Conservation (phyloP, 2,113 vertebrate genomes). For the Nothocercus julius region DNA sequence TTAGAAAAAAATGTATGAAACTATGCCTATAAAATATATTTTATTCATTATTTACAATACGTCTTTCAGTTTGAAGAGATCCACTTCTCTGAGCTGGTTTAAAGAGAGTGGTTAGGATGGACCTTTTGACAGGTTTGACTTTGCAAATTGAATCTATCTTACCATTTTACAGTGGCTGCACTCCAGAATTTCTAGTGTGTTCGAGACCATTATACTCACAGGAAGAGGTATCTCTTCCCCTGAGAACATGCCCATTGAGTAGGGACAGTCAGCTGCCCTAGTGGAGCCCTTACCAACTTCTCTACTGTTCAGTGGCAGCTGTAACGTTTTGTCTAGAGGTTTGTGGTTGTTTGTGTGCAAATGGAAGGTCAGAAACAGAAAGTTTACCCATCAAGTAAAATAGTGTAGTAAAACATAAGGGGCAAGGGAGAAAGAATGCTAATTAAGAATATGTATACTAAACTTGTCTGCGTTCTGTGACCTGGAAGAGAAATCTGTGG, state of each 20-base stretch:
- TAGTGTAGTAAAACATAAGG: not conserved
- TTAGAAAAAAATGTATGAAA: not conserved
- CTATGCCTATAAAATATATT: not conserved
- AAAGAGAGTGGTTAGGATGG: not conserved
- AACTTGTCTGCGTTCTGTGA: not conserved
- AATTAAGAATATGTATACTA: not conserved
- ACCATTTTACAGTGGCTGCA: not conserved
- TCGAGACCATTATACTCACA: not conserved
- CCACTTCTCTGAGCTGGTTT: not conserved
- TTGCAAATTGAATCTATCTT: not conserved
- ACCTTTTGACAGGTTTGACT: not conserved
- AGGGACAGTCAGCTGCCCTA: not conserved
- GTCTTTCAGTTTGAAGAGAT: not conserved
- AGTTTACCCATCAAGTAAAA: not conserved
- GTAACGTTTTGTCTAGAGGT: not conserved
- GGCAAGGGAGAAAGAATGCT: not conserved
- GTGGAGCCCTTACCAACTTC: not conserved
- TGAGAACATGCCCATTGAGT: not conserved
- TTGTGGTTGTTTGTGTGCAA: not conserved
- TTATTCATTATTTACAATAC: not conserved
- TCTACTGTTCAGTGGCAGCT: not conserved
- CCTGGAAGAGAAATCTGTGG: not conserved
- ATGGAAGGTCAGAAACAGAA: not conserved
- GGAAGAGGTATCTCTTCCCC: not conserved
- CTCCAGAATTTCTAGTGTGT: not conserved